Evolutionary conservation across 53 echinoderm and acorn worm species (phyloP).

Genomic region (Henricia sp.): DNA sequence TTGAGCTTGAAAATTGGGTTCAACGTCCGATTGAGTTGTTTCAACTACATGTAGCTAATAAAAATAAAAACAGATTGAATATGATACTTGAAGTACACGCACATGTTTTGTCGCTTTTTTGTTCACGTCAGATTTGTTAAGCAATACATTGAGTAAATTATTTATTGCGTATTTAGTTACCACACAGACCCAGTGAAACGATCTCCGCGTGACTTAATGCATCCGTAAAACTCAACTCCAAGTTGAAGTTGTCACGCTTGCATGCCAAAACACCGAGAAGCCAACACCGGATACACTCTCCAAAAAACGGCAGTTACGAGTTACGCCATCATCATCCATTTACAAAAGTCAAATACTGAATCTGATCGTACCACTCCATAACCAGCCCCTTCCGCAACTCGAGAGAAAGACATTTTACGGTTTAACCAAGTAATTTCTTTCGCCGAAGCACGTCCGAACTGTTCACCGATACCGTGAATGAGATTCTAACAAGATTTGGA

Average conservation of each 20-base stretch:
- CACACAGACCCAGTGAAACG: background rate
- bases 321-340: conserved; percentile 43
- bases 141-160: conserved; percentile 51
- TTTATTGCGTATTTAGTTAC: conserved; percentile 43
- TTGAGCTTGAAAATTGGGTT: too few species aligned
- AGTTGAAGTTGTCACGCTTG: conserved; percentile 48
- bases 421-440: too few species aligned
- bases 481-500: background rate
- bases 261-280: conserved; percentile 36
- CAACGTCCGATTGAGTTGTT: background rate
- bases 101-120: too few species aligned
- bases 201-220: conserved; percentile 31
- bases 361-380: conserved; percentile 29
- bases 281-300: conserved; percentile 46
- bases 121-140: conserved; percentile 46
- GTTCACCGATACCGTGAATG: background rate
- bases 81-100: too few species aligned
- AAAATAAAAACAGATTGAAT: too few species aligned
- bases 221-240: conserved; percentile 48
- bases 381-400: conserved; percentile 6
- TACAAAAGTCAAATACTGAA: conserved; percentile 30
- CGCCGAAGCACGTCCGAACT: background rate
- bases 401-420: too few species aligned
- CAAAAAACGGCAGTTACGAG: conserved; percentile 3
- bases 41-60: background rate